Evolutionary conservation across 1,140 invertebrate genomes (phyloP).

Genomic region (Anastrepha obliqua): DNA sequence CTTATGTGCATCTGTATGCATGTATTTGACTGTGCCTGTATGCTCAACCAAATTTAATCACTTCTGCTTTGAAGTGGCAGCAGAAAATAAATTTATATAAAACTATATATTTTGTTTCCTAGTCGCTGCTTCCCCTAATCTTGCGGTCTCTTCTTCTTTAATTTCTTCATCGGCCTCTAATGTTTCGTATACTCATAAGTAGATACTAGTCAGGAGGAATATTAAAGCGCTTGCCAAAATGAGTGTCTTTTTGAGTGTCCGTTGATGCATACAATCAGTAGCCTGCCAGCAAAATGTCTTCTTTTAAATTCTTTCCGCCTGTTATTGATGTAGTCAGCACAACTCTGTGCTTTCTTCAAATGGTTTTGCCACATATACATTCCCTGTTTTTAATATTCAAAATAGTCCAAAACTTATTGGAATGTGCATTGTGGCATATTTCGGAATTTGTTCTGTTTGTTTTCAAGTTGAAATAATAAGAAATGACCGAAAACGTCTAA

Average conservation of each 20-base stretch:
- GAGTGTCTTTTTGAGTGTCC: constrained; percentile 13
- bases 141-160: no score
- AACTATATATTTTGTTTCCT: no score
- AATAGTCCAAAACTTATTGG: not conserved
- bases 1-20: not conserved
- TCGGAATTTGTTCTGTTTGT: not conserved
- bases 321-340: not conserved
- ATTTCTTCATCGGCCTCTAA: no score
- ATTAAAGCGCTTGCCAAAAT: constrained; percentile 27
- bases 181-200: no score
- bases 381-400: no score
- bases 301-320: not conserved
- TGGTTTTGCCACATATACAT: not conserved
- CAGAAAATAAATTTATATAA: not conserved
- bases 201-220: not conserved
- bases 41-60: not conserved
- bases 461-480: constrained; percentile 11
- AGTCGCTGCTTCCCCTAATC: no score
- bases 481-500: constrained; percentile 5
- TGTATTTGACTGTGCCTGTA: not conserved
- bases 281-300: constrained; percentile 26
- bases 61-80: constrained; percentile 10
- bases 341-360: not conserved
- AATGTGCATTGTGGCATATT: not conserved
- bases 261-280: not conserved